Percentiles rank a stretch among this genome's conserved stretches.
Evolutionary conservation across 1,140 invertebrate genomes (phyloP).

Genomic region (Polypedilum vanderplanki): DNA sequence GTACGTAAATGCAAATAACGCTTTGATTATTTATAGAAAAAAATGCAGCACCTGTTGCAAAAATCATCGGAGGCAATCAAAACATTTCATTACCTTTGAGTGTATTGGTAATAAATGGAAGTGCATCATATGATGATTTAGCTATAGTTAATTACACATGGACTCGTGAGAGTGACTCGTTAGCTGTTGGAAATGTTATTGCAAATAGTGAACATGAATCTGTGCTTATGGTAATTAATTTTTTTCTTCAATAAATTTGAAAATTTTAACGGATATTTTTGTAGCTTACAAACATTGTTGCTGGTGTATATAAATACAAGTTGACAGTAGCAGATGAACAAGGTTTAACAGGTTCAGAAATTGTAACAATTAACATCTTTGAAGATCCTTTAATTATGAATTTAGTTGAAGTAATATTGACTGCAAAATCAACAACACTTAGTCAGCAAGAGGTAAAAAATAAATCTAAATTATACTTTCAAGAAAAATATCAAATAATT

Average conservation of each 20-base stretch:
- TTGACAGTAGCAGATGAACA: slow-evolving; percentile 85
- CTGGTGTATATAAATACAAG: slow-evolving; percentile 81
- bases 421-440: slow-evolving; percentile 62
- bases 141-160: slow-evolving; percentile 78
- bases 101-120: slow-evolving; percentile 76
- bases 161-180: slow-evolving; percentile 69
- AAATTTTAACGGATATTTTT: no score
- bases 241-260: no score
- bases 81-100: slow-evolving; percentile 66
- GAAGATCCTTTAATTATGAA: slow-evolving; percentile 66
- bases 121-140: slow-evolving; percentile 79
- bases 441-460: slow-evolving; percentile 67
- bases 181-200: slow-evolving; percentile 76
- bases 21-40: slow-evolving; percentile 56
- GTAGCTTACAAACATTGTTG: slow-evolving; percentile 73
- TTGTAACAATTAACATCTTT: slow-evolving; percentile 78
- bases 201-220: slow-evolving; percentile 64
- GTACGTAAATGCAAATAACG: background rate
- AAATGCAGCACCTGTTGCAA: slow-evolving; percentile 80
- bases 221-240: slow-evolving; percentile 60
- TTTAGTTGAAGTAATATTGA: slow-evolving; percentile 72
- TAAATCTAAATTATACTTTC: slow-evolving; percentile 30
- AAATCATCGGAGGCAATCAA: slow-evolving; percentile 72
- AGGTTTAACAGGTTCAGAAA: slow-evolving; percentile 70
- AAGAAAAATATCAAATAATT: background rate